Evolutionary conservation across 2,888 invertebrate species (phyloP).

Genomic region (Papilio elwesi): DNA sequence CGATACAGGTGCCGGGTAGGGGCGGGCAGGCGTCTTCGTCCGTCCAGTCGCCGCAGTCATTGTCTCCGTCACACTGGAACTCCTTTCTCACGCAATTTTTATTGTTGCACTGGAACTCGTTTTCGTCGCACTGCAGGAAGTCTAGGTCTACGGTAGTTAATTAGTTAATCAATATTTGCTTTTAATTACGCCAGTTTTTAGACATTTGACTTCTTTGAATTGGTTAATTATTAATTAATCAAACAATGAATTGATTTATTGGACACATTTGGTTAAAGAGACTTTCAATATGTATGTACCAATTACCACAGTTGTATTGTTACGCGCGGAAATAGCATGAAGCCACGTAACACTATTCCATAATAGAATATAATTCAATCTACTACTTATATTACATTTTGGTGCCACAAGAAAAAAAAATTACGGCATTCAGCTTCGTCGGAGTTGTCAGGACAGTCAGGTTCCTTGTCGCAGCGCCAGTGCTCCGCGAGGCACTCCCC

Average conservation of each 20-base stretch:
- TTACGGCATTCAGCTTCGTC: constrained; percentile 89
- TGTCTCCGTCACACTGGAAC: constrained; percentile 93
- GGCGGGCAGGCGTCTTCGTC: constrained; percentile 92
- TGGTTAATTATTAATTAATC: not conserved
- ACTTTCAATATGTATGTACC: no score
- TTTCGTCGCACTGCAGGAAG: constrained; percentile 87
- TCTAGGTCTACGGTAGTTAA: constrained; percentile 62
- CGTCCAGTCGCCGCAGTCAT: constrained; percentile 94
- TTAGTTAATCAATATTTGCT: not conserved
- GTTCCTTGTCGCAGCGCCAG: constrained; percentile 90
- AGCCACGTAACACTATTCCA: no score
- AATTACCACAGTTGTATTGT: no score
- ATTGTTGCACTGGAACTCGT: constrained; percentile 89
- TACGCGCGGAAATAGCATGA: no score
- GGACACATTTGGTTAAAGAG: no score
- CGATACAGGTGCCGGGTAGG: constrained; percentile 86
- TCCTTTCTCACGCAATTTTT: constrained; percentile 89
- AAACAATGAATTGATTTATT: no score
- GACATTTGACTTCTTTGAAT: no score
- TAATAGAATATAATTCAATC: no score
- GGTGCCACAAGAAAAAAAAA: not conserved
- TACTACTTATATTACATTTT: no score
- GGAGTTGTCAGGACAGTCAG: constrained; percentile 90
- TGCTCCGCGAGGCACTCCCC: constrained; percentile 89
- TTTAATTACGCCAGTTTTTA: not conserved